These are phyloP conservation scores for Platycheirus albimanus DNA, from an alignment of 2,888 invertebrate genomes.

Conservation along the genomic window DNA sequence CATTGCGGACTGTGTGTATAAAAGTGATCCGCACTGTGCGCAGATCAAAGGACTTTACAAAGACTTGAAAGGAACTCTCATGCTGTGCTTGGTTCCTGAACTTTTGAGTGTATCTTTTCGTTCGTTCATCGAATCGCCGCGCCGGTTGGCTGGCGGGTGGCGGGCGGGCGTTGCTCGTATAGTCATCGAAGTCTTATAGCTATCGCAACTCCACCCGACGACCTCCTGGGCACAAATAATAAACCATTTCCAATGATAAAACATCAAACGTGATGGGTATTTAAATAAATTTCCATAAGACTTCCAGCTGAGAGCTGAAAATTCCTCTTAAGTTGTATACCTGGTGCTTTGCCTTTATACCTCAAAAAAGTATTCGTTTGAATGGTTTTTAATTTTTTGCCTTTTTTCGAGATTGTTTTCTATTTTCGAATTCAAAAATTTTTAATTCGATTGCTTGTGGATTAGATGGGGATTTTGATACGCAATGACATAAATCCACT, in stretches of 20 bases:
- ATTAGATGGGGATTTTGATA: slow-evolving; percentile 61
- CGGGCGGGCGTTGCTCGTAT: slow-evolving; percentile 5
- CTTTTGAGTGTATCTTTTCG: slow-evolving; percentile 37
- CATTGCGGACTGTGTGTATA: slow-evolving; percentile 19
- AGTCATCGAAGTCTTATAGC: not conserved
- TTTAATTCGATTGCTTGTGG: slow-evolving; percentile 41
- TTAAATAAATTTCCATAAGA: slow-evolving; percentile 74
- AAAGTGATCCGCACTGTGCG: slow-evolving; percentile 49
- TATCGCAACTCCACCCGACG: slow-evolving; percentile 60
- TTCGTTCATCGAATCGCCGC: too few relatives aligned
- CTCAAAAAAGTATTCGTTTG: slow-evolving; percentile 46
- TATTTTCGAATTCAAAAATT: slow-evolving; percentile 11
- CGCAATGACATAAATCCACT: slow-evolving; percentile 69
- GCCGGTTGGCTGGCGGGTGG: not conserved
- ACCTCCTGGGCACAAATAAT: slow-evolving; percentile 67
- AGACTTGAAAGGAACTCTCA: slow-evolving; percentile 69
- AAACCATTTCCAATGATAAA: slow-evolving; percentile 72
- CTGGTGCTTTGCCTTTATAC: slow-evolving; percentile 42
- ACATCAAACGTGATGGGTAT: slow-evolving; percentile 74
- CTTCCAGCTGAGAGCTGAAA: slow-evolving; percentile 68
- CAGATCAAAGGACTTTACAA: slow-evolving; percentile 71
- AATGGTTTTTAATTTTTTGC: too few relatives aligned
- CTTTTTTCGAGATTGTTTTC: not conserved
- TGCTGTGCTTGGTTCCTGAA: slow-evolving; percentile 69
- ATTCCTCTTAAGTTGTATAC: slow-evolving; percentile 58